Evolutionary conservation across 2,888 invertebrate species (phyloP).

Genomic region (Orgyia antiqua): DNA sequence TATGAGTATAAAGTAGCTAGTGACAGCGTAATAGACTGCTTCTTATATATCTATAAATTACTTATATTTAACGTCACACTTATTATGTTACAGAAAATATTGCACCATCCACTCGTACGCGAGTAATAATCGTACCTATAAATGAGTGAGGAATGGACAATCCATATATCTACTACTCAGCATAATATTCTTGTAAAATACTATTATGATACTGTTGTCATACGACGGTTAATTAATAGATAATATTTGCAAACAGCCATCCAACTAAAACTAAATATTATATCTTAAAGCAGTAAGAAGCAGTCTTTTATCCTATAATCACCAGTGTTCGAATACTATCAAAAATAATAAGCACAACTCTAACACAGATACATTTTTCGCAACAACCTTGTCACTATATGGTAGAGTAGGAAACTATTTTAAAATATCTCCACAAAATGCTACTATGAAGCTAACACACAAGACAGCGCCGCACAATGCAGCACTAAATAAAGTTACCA

Average conservation of each 20-base stretch:
- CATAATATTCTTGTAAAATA: too few relatives aligned
- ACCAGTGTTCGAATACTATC: constrained; percentile 33
- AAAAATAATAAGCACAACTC: constrained; percentile 25
- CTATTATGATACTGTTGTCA: too few relatives aligned
- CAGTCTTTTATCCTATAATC: constrained; percentile 35
- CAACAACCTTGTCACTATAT: constrained; percentile 25
- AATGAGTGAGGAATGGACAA: constrained; percentile 6
- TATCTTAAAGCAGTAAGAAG: constrained; percentile 29
- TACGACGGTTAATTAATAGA: too few relatives aligned
- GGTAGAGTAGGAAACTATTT: constrained; percentile 36
- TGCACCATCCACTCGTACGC: constrained; percentile 4
- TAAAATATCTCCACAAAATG: constrained; percentile 47
- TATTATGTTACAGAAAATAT: constrained; percentile 7
- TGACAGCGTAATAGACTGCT: constrained; percentile 29
- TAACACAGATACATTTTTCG: constrained; percentile 41
- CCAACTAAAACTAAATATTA: too few relatives aligned
- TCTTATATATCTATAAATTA: constrained; percentile 12
- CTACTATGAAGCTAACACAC: constrained; percentile 49
- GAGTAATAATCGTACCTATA: constrained; percentile 15
- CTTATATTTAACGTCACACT: constrained; percentile 5
- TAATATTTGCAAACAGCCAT: too few relatives aligned
- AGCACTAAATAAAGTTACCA: too few relatives aligned
- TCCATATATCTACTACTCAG: too few relatives aligned
- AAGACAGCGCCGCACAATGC: too few relatives aligned
- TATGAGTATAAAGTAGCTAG: constrained; percentile 34